Evolutionary conservation across 2,888 invertebrate genomes (phyloP).

Genomic region (Nomada flava): DNA sequence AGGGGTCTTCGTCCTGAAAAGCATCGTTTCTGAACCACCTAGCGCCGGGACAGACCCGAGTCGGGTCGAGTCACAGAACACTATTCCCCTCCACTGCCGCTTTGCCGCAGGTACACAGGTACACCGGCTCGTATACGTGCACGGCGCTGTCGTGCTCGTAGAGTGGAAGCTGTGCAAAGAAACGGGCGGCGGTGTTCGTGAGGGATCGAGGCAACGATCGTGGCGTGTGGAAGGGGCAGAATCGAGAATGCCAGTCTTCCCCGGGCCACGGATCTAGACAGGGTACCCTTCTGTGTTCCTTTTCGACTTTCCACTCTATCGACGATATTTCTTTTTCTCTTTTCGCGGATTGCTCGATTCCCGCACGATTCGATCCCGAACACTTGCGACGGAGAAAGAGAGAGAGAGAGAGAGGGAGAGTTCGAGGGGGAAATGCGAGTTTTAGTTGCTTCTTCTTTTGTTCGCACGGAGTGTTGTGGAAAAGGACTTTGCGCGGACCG

Average conservation of each 20-base stretch:
- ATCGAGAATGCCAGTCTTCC: conserved; percentile 76
- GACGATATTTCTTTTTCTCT: neutral
- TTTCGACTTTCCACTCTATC: conserved; percentile 21
- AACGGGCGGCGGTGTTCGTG: conserved; percentile 30
- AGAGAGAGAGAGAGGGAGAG: neutral
- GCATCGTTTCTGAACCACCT: conserved; percentile 20
- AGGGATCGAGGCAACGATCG: conserved; percentile 40
- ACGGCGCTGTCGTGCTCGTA: neutral
- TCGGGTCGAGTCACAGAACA: conserved; percentile 35
- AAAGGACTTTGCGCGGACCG: neutral
- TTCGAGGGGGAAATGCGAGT: neutral
- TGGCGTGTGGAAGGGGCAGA: conserved; percentile 73
- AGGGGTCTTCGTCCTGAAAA: conserved; percentile 31
- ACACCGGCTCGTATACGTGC: neutral
- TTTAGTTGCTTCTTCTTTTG: neutral
- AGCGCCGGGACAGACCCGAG: conserved; percentile 24
- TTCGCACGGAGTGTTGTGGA: conserved; percentile 35
- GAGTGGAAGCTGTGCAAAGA: conserved; percentile 1
- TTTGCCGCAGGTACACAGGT: neutral
- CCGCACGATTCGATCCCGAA: neutral
- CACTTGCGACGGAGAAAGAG: too few relatives aligned
- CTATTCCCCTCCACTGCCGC: conserved; percentile 28
- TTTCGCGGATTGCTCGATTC: neutral
- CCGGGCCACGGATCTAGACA: conserved; percentile 75
- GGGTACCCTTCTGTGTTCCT: conserved; percentile 56